Evolutionary conservation across 2,113 vertebrate species (phyloP), one percentile per base, ranked within the genome.

Genomic region (Notarius lentiginosus): DNA sequence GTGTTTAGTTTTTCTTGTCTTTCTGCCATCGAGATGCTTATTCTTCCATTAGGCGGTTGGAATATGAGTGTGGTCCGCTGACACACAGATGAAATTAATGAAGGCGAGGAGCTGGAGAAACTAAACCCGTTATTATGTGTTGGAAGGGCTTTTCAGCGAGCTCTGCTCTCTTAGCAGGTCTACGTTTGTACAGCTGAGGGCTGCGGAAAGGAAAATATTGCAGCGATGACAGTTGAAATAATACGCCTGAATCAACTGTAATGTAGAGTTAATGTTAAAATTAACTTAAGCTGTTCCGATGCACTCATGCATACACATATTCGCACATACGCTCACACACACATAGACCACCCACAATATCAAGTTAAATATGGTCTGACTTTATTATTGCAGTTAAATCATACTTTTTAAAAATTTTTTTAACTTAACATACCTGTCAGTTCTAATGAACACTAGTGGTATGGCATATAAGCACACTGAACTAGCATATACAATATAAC

Each of bases 181-280:
- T 18, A 76, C 73, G 86, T 87, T 87, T 87, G 86, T 84, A 87
- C 86, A 84, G 86, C 86, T 87, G 86, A 87, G 83, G 81, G 86
- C 81, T 87, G 86, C 61, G 86, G 86, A 66, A 87, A 87, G 86
- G 73, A 87, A 87, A 83, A 87, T 87, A 84, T 87, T 68, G 82
- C 86, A 55, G 86, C 11, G 86, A 87, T 87, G 86, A 87, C 86
- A 87, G 86, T 87, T 84, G 82, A 87, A 87, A 87, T 87, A 87
- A 87, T 83, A 87, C 15, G 81, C 72, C 73, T 84, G 73, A 87
- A 84, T 83, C 86, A 87, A 87, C 86, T 79, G 86, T 87, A 77
- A 87, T 83, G 81, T 87, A 61, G 72, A 87, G 72, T 83, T 84
- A 77, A 84, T 84, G 86, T 84, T 87, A 87, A 87, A 83, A 84